These are phyloP conservation scores for Microhierax caerulescens DNA, from an alignment of 2,797 vertebrate genomes.

Conservation along the genomic window DNA sequence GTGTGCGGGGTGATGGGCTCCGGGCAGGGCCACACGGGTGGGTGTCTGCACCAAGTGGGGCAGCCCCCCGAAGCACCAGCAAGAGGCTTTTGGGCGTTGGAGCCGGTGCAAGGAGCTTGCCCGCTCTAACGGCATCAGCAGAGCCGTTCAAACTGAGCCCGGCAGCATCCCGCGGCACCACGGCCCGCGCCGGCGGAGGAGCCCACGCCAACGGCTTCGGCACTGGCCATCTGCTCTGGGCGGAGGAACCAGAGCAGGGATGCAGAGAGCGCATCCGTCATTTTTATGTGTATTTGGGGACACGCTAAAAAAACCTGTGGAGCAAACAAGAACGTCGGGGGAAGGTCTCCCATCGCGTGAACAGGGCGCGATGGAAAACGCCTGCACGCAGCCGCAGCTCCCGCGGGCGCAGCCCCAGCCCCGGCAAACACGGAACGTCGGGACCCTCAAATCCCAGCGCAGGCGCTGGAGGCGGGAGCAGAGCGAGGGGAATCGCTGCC, in stretches of 20 bases:
- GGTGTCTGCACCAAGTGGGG: background rate
- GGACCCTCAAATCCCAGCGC: background rate
- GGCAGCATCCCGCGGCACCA: background rate
- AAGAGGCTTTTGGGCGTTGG: accelerated
- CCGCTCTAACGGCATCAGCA: accelerated
- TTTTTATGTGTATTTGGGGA: background rate
- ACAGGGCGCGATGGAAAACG: background rate
- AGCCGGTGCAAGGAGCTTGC: accelerated
- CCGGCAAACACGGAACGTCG: background rate
- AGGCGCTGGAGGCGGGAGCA: accelerated
- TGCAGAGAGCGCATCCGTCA: accelerated
- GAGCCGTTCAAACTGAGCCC: accelerated
- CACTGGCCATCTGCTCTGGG: background rate
- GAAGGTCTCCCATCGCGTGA: background rate
- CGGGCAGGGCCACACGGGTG: accelerated
- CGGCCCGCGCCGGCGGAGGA: accelerated
- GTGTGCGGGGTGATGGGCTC: background rate
- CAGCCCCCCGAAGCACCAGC: background rate
- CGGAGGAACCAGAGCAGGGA: background rate
- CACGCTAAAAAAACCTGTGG: background rate
- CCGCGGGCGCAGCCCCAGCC: background rate
- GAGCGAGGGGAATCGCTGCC: accelerated
- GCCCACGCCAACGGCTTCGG: accelerated
- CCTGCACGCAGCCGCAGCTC: background rate
- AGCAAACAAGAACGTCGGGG: background rate